These are phyloP conservation scores for Paedocypris micromegethes DNA, from an alignment of 2,797 vertebrate genomes.

Conservation along the genomic window DNA sequence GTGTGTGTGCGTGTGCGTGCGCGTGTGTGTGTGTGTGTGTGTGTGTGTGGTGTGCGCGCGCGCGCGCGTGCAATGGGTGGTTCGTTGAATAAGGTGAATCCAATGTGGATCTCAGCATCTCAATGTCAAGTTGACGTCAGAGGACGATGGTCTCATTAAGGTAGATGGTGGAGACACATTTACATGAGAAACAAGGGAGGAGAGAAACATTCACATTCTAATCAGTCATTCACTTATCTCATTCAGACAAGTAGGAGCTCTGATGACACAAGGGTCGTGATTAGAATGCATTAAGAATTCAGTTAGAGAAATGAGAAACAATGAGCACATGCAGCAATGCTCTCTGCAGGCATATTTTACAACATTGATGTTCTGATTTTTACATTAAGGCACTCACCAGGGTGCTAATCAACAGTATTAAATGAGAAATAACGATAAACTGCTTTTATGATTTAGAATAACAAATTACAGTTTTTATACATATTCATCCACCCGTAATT, in stretches of 20 bases:
- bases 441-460: not conserved
- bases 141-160: constrained; percentile 58
- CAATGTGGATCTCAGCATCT: constrained; percentile 32
- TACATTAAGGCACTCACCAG: constrained; percentile 12
- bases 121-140: constrained; percentile 60
- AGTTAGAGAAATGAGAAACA: constrained; percentile 24
- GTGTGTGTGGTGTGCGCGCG: constrained; percentile 45
- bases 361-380: constrained; percentile 11
- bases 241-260: constrained; percentile 22
- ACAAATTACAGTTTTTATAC: not conserved
- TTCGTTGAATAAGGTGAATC: constrained; percentile 11
- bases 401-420: constrained; percentile 31
- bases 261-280: constrained; percentile 28
- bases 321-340: constrained; percentile 11
- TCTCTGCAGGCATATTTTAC: not conserved
- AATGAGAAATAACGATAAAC: not conserved
- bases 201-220: constrained; percentile 34
- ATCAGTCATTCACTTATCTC: constrained; percentile 48
- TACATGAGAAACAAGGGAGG: constrained; percentile 40
- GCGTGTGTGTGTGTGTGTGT: constrained; percentile 16
- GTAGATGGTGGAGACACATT: constrained; percentile 35
- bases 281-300: constrained; percentile 42
- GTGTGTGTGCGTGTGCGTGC: no score
- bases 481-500: no score
- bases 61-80: constrained; percentile 5